Evolutionary conservation across 1,140 invertebrate genomes (phyloP).

Genomic region (Conopomorpha cramerella): DNA sequence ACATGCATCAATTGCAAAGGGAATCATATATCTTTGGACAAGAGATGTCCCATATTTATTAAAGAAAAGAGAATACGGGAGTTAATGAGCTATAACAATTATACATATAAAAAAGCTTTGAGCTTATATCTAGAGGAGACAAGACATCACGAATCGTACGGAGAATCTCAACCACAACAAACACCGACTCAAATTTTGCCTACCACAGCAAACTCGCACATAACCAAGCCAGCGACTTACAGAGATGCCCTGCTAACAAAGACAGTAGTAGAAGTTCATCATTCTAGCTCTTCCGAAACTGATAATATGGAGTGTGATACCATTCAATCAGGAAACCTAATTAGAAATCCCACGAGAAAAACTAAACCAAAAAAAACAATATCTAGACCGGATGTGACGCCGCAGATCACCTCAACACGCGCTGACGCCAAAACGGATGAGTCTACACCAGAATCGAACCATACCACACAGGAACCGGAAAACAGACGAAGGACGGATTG

Average conservation of each 20-base stretch:
- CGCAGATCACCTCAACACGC: too few relatives aligned
- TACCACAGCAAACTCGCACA: too few relatives aligned
- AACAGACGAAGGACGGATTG: not conserved
- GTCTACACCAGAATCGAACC: too few relatives aligned
- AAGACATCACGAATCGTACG: not conserved
- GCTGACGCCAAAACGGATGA: too few relatives aligned
- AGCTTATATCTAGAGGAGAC: not conserved
- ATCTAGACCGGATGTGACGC: too few relatives aligned
- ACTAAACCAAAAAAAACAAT: not conserved
- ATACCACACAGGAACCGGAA: not conserved
- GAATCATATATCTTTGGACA: constrained; percentile 1
- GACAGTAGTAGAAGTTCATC: not conserved
- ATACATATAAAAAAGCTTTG: not conserved
- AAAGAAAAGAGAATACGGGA: constrained; percentile 3
- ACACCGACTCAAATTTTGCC: not conserved
- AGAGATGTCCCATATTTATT: not conserved
- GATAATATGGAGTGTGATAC: not conserved
- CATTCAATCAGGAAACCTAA: too few relatives aligned
- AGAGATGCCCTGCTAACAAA: not conserved
- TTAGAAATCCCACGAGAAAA: too few relatives aligned
- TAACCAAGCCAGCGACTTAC: too few relatives aligned
- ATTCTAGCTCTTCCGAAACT: not conserved
- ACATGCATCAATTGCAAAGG: constrained; percentile 4
- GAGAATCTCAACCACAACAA: not conserved
- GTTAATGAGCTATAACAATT: constrained; percentile 2